Conservation (phyloP, 2,113 vertebrate species). For the Mandrillus leucophaeus region DNA sequence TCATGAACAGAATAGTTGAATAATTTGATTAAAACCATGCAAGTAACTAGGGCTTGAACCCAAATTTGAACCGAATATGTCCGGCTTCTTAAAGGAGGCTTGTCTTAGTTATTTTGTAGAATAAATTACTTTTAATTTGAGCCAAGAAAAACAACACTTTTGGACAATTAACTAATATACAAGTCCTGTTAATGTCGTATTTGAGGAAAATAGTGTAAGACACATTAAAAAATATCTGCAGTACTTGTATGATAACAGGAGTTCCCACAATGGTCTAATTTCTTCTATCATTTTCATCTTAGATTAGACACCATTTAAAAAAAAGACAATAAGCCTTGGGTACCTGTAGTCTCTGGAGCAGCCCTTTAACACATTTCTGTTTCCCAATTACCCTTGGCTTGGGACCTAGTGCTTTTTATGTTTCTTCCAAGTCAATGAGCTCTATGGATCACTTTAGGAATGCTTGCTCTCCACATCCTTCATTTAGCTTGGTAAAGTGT, state of each 20-base stretch:
- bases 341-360: neutral
- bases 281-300: neutral
- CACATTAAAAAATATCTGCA: neutral
- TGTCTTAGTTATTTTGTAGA: neutral
- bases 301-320: neutral
- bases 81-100: neutral
- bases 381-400: neutral
- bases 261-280: neutral
- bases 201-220: neutral
- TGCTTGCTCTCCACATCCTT: neutral
- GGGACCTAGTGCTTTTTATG: neutral
- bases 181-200: neutral
- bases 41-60: neutral
- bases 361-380: neutral
- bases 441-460: neutral
- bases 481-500: neutral
- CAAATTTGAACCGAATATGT: neutral
- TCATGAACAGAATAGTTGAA: neutral
- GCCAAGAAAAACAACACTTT: neutral
- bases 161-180: neutral
- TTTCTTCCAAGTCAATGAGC: neutral
- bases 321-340: neutral
- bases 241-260: neutral
- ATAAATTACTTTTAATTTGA: neutral
- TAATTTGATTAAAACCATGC: neutral